Evolutionary conservation across 2,113 vertebrate genomes (phyloP).

Genomic region (Aleadryas rufinucha): DNA sequence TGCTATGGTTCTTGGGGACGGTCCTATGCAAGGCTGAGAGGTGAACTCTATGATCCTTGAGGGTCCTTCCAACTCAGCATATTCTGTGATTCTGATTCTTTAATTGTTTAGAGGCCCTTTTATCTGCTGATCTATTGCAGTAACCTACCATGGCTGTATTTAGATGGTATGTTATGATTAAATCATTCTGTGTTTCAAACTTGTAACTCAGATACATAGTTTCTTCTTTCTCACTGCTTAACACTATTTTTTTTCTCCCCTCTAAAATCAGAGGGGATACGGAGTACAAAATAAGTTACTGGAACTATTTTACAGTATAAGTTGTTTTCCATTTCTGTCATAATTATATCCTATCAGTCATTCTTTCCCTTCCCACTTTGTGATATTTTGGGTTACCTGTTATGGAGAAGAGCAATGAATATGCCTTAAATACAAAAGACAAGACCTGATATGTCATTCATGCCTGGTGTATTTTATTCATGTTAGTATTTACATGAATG

Average conservation of each 20-base stretch:
- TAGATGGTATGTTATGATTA: neutral
- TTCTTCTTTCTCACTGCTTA: neutral
- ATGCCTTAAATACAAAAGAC: neutral
- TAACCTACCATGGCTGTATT: neutral
- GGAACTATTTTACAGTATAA: neutral
- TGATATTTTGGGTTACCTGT: neutral
- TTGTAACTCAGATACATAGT: neutral
- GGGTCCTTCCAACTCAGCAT: neutral
- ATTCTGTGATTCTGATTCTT: neutral
- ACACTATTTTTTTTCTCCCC: neutral
- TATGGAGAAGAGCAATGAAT: neutral
- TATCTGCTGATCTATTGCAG: neutral
- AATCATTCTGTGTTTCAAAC: neutral
- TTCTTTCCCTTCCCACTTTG: neutral
- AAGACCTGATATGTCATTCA: neutral
- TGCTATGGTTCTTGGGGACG: neutral
- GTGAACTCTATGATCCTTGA: neutral
- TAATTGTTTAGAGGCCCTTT: neutral
- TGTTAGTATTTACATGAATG: neutral
- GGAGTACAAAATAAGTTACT: neutral
- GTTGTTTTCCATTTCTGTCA: neutral
- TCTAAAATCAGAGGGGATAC: neutral
- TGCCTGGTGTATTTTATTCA: neutral
- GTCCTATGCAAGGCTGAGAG: neutral
- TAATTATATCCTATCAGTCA: neutral